These are phyloP conservation scores for Theodoxus fluviatilis DNA, from an alignment of 2,888 invertebrate species.

Conservation along the genomic window DNA sequence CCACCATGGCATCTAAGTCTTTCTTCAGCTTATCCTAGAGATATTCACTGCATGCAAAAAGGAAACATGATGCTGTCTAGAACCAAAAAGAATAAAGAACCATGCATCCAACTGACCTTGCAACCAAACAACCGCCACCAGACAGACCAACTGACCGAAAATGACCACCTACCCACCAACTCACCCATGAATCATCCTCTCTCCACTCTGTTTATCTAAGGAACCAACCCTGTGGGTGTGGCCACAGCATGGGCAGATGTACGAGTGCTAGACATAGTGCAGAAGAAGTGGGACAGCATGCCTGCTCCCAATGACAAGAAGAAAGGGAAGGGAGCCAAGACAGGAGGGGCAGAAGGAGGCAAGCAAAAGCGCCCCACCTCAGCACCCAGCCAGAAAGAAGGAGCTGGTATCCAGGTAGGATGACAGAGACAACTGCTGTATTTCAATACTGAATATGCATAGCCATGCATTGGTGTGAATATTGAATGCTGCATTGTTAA, in stretches of 20 bases:
- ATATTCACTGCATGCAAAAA: too few relatives aligned
- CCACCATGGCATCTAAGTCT: too few relatives aligned
- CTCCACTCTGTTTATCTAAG: slow-evolving; percentile 36
- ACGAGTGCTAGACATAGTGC: slow-evolving; percentile 57
- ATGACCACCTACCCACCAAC: slow-evolving; percentile 60
- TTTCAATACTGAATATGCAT: too few relatives aligned
- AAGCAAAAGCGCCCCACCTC: slow-evolving; percentile 43
- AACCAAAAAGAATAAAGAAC: too few relatives aligned
- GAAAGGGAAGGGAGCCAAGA: slow-evolving; percentile 42
- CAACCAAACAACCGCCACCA: too few relatives aligned
- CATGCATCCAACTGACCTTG: too few relatives aligned
- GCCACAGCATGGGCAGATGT: slow-evolving; percentile 62
- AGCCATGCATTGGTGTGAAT: too few relatives aligned
- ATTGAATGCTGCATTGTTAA: too few relatives aligned
- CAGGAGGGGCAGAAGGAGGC: slow-evolving; percentile 41
- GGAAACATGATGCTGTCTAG: too few relatives aligned
- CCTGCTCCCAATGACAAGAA: slow-evolving; percentile 56
- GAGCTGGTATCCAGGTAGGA: slow-evolving; percentile 24
- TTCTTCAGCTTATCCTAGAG: too few relatives aligned
- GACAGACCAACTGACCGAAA: too few relatives aligned
- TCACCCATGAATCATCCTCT: slow-evolving; percentile 51
- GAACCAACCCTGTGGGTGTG: slow-evolving; percentile 60
- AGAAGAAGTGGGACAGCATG: slow-evolving; percentile 60
- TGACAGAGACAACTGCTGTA: too few relatives aligned
- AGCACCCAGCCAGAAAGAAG: slow-evolving; percentile 37